Evolutionary conservation across 2,797 vertebrate species (phyloP).

Genomic region (Bryconaethiops microstoma): DNA sequence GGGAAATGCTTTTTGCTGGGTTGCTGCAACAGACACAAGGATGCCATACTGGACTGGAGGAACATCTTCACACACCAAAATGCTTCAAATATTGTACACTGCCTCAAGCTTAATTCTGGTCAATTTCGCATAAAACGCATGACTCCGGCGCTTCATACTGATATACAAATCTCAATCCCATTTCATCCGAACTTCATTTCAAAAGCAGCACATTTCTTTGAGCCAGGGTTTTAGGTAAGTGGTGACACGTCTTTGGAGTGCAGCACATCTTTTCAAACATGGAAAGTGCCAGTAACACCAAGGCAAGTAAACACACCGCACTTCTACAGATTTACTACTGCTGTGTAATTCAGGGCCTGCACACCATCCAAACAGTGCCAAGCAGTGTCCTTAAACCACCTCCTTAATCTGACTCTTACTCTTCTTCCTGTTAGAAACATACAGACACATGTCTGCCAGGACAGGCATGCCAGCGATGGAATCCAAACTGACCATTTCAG

Average conservation of each 20-base stretch:
- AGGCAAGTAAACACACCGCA: slow-evolving; percentile 10
- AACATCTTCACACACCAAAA: background rate
- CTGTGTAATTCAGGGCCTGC: background rate
- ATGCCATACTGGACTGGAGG: background rate
- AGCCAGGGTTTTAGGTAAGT: background rate
- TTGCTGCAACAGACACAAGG: background rate
- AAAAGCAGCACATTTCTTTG: slow-evolving; percentile 10
- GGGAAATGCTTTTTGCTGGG: background rate
- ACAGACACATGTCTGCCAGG: background rate
- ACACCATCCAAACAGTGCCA: slow-evolving; percentile 4
- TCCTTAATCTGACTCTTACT: background rate
- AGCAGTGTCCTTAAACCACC: slow-evolving; percentile 1
- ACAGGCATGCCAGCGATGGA: background rate
- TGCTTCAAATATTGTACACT: background rate
- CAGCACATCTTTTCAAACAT: slow-evolving; percentile 6
- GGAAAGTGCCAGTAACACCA: slow-evolving; percentile 15
- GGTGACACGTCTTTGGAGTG: background rate
- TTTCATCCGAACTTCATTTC: background rate
- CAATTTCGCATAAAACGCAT: background rate
- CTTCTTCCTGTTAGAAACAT: background rate
- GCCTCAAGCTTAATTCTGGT: background rate
- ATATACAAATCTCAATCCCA: slow-evolving; percentile 1
- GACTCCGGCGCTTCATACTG: background rate
- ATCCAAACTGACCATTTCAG: background rate
- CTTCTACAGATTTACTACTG: background rate